These are phyloP conservation scores for Boloria euphrosyne DNA, from an alignment of 2,888 invertebrate genomes.

Conservation along the genomic window DNA sequence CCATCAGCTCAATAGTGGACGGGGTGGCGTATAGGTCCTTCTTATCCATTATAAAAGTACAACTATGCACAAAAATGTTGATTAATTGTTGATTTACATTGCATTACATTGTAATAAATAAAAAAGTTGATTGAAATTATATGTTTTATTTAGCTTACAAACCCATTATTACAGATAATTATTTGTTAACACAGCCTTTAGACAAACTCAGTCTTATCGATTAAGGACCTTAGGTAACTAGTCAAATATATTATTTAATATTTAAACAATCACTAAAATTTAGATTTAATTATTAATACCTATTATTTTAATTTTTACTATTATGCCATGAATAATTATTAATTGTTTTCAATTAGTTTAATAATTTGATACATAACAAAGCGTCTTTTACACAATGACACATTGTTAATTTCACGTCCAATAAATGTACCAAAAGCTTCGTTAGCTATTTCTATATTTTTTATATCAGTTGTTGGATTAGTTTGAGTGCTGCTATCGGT, in stretches of 20 bases:
- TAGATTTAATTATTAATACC: not conserved
- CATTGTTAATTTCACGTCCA: slow-evolving; percentile 28
- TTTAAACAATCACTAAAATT: slow-evolving; percentile 2
- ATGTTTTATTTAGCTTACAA: too few species aligned
- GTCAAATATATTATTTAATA: not conserved
- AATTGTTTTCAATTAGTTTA: slow-evolving; percentile 33
- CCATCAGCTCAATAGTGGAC: not conserved
- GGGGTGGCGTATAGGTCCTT: not conserved
- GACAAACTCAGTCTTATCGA: not conserved
- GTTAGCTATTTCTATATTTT: slow-evolving; percentile 29
- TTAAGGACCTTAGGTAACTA: too few species aligned
- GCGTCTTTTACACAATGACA: slow-evolving; percentile 30
- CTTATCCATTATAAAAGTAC: too few species aligned
- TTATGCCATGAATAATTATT: not conserved
- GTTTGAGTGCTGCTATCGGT: slow-evolving; percentile 35
- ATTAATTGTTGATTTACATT: too few species aligned
- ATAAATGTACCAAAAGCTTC: slow-evolving; percentile 30
- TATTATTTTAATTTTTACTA: not conserved
- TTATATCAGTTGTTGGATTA: slow-evolving; percentile 25
- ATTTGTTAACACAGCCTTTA: slow-evolving; percentile 1
- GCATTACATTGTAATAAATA: too few species aligned
- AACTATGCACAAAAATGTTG: too few species aligned
- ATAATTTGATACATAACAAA: slow-evolving; percentile 32
- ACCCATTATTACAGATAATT: too few species aligned
- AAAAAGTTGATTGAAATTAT: too few species aligned